These are phyloP conservation scores for Ptyas mucosa DNA, from an alignment of 2,113 vertebrate genomes.

Conservation along the genomic window DNA sequence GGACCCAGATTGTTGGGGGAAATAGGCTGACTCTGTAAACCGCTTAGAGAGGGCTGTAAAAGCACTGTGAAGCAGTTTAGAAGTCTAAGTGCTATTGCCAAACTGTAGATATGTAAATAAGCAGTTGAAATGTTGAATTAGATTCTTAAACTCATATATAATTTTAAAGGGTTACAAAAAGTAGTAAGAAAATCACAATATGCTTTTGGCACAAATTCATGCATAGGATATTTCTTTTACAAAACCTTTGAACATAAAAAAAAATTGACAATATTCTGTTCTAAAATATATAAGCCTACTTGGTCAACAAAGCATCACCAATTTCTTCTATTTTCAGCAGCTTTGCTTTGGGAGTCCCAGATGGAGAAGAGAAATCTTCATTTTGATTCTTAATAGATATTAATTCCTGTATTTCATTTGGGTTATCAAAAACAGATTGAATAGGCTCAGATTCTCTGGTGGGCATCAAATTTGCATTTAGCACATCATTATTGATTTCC, in stretches of 20 bases:
- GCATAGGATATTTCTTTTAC: not conserved
- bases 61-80: too few relatives aligned
- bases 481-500: conserved; percentile 76
- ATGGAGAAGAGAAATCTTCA: conserved; percentile 41
- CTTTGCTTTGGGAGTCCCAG: conserved; percentile 79
- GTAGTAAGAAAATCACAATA: not conserved
- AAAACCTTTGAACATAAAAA: too few relatives aligned
- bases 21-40: too few relatives aligned
- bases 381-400: conserved; percentile 38
- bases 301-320: conserved; percentile 40
- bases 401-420: not conserved
- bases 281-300: conserved; percentile 64
- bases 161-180: not conserved
- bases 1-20: too few relatives aligned
- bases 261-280: not conserved
- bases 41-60: too few relatives aligned
- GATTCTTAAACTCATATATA: not conserved
- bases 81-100: not conserved
- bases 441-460: conserved; percentile 13
- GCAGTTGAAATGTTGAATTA: not conserved
- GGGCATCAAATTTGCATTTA: conserved; percentile 26
- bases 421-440: conserved; percentile 16
- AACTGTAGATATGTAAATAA: not conserved
- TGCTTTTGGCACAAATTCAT: not conserved
- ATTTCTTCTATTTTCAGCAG: conserved; percentile 89